Evolutionary conservation across 2,888 invertebrate species (phyloP).

Genomic region (Tachina lurida): DNA sequence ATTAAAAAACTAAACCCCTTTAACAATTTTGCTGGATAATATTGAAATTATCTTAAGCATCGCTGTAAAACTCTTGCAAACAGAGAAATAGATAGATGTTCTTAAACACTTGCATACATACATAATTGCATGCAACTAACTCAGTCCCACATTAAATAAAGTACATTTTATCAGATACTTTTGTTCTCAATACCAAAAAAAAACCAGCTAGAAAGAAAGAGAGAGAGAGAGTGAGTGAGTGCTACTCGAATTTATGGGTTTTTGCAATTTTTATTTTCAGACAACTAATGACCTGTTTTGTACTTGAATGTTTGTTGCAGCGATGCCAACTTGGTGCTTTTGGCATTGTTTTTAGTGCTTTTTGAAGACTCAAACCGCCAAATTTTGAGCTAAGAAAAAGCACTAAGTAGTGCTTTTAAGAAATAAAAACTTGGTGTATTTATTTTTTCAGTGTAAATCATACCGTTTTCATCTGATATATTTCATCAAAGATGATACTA

Average conservation of each 20-base stretch:
- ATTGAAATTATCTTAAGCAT: slow-evolving; percentile 1
- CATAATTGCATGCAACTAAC: neutral
- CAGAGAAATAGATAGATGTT: neutral
- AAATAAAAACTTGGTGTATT: too few species aligned
- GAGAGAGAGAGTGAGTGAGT: slow-evolving; percentile 11
- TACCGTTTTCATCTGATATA: too few species aligned
- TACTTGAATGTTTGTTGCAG: slow-evolving; percentile 4
- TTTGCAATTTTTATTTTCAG: slow-evolving; percentile 34
- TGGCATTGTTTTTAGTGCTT: too few species aligned
- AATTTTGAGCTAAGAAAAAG: too few species aligned
- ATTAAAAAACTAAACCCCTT: slow-evolving; percentile 9
- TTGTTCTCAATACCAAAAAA: neutral
- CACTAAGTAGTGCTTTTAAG: too few species aligned
- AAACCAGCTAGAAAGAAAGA: slow-evolving; percentile 11
- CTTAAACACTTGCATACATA: neutral
- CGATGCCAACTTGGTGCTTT: too few species aligned
- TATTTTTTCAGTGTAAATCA: too few species aligned
- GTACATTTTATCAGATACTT: slow-evolving; percentile 42
- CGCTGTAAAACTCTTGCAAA: neutral
- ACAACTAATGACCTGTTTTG: slow-evolving; percentile 58
- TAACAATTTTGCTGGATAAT: slow-evolving; percentile 16
- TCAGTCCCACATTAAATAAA: slow-evolving; percentile 24
- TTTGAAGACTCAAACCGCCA: too few species aligned
- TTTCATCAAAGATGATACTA: too few species aligned
- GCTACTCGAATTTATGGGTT: slow-evolving; percentile 39